phyloP scores from a whole-genome alignment of 2,888 invertebrate genomes.

The Linnaemya tessellans region DNA sequence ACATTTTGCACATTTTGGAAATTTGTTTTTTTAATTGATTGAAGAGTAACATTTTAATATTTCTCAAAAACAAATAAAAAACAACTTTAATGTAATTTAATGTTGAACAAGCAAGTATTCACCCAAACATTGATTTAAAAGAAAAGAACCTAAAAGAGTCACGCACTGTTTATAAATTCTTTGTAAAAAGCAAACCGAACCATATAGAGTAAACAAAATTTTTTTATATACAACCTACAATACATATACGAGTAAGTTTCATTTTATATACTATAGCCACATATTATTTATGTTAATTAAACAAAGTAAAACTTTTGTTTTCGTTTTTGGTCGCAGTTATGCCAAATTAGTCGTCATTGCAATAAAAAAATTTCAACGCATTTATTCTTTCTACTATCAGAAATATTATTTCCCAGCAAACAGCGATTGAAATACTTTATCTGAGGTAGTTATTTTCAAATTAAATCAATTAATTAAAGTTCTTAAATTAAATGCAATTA shows the following conservation, averaged over 20 bases:
- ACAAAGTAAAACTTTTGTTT: constrained; percentile 65
- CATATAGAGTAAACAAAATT: constrained; percentile 51
- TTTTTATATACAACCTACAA: too few relatives aligned
- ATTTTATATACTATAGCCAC: constrained; percentile 30
- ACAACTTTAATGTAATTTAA: constrained; percentile 3
- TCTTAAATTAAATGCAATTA: not conserved
- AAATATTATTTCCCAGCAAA: constrained; percentile 52
- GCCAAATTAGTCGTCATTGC: constrained; percentile 58
- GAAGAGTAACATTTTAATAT: not conserved
- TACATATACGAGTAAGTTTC: constrained; percentile 36
- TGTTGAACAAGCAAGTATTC: constrained; percentile 25
- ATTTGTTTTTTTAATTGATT: not conserved
- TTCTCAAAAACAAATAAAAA: not conserved
- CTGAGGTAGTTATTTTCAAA: not conserved
- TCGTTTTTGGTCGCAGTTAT: constrained; percentile 60
- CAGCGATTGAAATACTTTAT: not conserved
- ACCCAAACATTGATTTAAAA: constrained; percentile 8
- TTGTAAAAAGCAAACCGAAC: constrained; percentile 44
- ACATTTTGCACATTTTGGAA: not conserved
- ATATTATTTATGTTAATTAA: constrained; percentile 61
- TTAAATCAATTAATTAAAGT: constrained; percentile 1
- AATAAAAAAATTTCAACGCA: constrained; percentile 35
- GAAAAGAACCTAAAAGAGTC: constrained; percentile 55
- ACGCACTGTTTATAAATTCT: constrained; percentile 62
- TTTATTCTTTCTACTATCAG: constrained; percentile 19